Conservation (phyloP, 2,888 invertebrate genomes). For the Aphrophora alni region DNA sequence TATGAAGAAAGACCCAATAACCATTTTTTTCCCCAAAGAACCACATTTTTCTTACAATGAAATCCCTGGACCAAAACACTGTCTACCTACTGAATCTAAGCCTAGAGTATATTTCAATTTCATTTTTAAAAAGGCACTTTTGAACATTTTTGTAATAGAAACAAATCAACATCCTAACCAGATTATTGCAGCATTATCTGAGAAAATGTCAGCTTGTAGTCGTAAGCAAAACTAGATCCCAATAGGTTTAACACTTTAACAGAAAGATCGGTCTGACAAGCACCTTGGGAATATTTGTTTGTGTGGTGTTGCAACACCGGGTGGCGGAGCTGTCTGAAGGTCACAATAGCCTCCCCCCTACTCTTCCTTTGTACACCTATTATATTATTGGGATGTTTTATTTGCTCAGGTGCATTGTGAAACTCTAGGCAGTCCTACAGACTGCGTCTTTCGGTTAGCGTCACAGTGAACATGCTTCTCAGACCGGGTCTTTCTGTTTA, state of each 20-base stretch:
- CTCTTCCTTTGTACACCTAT: too few species aligned
- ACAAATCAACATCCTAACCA: constrained; percentile 14
- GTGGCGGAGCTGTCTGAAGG: too few species aligned
- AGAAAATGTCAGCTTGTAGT: background rate
- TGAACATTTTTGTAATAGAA: constrained; percentile 14
- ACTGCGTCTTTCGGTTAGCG: too few species aligned
- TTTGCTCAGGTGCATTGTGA: too few species aligned
- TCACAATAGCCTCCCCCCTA: too few species aligned
- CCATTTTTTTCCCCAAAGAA: background rate
- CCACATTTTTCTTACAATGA: background rate
- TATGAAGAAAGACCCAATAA: background rate
- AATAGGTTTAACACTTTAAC: background rate
- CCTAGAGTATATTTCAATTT: background rate
- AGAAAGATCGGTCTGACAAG: too few species aligned
- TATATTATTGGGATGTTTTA: too few species aligned
- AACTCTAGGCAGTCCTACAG: too few species aligned
- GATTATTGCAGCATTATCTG: background rate
- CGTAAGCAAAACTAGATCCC: background rate
- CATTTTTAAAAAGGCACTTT: background rate
- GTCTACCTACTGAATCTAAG: background rate
- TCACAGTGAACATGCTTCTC: too few species aligned
- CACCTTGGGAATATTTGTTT: too few species aligned
- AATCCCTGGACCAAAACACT: constrained; percentile 6
- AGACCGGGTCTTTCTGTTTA: too few species aligned
- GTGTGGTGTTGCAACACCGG: too few species aligned